Conservation (phyloP, 2,888 invertebrate species). For the Hirtodrosophila duncani region DNA sequence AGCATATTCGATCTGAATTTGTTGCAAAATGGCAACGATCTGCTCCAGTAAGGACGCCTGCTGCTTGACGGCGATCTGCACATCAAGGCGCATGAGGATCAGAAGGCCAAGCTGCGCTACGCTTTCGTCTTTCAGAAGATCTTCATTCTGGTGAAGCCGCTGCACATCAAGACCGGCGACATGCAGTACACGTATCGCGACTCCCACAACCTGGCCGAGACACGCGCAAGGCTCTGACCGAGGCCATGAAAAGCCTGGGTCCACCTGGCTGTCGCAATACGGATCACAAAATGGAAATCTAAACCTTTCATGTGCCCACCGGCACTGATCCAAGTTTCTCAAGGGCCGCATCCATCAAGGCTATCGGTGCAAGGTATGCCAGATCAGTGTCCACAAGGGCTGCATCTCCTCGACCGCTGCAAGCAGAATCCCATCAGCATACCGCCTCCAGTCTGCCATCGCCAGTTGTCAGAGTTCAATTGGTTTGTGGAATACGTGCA, state of each 20-base stretch:
- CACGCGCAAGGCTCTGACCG: conserved; percentile 93
- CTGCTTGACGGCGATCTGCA: conserved; percentile 96
- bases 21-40: conserved; percentile 86
- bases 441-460: conserved; percentile 82
- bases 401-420: conserved; percentile 91
- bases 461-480: conserved; percentile 80
- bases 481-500: conserved; percentile 89
- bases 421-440: conserved; percentile 79
- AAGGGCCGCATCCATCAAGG: conserved; percentile 94
- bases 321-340: conserved; percentile 93
- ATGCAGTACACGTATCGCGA: conserved; percentile 95
- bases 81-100: conserved; percentile 93
- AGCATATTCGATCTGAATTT: conserved; percentile 89
- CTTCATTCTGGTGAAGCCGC: conserved; percentile 82
- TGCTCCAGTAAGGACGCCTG: conserved; percentile 94
- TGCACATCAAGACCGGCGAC: conserved; percentile 77
- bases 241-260: conserved; percentile 94
- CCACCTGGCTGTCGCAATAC: conserved; percentile 89
- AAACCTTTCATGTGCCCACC: conserved; percentile 91
- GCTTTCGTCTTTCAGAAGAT: conserved; percentile 99
- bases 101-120: conserved; percentile 90
- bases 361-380: conserved; percentile 90
- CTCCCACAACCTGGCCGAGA: conserved; percentile 89
- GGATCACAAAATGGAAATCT: conserved; percentile 90
- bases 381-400: conserved; percentile 90